phyloP scores from a whole-genome alignment of 1,140 invertebrate genomes.

The Cardiocondyla obscurior region DNA sequence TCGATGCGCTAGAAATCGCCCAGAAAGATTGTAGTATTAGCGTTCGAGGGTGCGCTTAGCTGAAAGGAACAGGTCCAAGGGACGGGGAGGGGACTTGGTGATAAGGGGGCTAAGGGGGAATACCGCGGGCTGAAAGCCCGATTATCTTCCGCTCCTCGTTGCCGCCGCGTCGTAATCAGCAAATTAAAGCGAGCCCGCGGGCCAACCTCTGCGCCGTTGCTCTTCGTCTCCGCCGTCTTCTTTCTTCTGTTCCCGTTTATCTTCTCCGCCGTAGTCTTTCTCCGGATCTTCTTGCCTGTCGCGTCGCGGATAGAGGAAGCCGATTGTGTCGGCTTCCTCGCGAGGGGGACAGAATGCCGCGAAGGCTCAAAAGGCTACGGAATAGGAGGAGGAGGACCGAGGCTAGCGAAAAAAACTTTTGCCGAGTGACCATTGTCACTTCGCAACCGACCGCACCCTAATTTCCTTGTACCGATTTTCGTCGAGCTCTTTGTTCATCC shows the following conservation, averaged over 20 bases:
- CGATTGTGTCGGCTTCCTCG: conserved; percentile 59
- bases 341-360: conserved; percentile 11
- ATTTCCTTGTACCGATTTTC: conserved; percentile 45
- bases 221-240: neutral
- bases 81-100: conserved; percentile 30
- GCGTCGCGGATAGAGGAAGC: conserved; percentile 46
- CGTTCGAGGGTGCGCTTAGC: conserved; percentile 7
- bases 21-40: conserved; percentile 1
- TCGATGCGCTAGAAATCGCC: neutral
- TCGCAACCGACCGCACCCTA: conserved; percentile 12
- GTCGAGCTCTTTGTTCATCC: conserved; percentile 21
- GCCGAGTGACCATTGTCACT: conserved; percentile 63
- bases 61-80: conserved; percentile 67
- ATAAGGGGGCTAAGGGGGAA: conserved; percentile 60
- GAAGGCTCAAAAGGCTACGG: neutral
- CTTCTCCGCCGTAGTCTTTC: conserved; percentile 10
- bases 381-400: conserved; percentile 28
- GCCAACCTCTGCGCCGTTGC: conserved; percentile 50
- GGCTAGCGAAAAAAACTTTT: conserved; percentile 56
- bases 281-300: neutral
- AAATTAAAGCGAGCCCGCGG: conserved; percentile 80
- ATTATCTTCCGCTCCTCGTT: conserved; percentile 81
- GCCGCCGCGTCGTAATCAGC: conserved; percentile 79
- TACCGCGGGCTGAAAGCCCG: conserved; percentile 75
- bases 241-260: conserved; percentile 26